Evolutionary conservation across 1,140 invertebrate genomes (phyloP), one percentile per base, ranked within the genome.

Genomic region (Apocrypta bakeri): DNA sequence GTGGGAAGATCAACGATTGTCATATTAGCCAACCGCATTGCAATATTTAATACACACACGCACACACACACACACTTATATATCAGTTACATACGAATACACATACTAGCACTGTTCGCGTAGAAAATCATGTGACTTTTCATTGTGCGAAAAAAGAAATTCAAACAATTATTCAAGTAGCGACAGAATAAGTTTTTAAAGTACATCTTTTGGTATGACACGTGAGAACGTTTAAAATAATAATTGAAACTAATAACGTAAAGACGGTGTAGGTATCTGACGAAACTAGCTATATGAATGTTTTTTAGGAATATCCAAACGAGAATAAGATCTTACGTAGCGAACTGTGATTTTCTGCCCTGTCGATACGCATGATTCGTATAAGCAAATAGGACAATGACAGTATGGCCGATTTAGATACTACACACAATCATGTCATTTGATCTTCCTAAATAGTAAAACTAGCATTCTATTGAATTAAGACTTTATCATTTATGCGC

Each of bases 381-480:
- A 8, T 1, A 9, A 71, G 29, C 33, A 12, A n/a, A 42, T 12
- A 2, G 9, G 27, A 17, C 63, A 25, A 66, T 17, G 24, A 81
- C 21, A 42, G 69, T 9, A 48, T 29, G 29, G 64, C 14, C 27
- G 63, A 33, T 17, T 17, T 73, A 33, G 56, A 31, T 37, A 42
- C 25, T 33, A 29, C 61, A 14, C 61, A 21, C 24, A 79, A 74
- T 25, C 56, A 79, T 79, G 71, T 76, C 37, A 61, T 48, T 79
- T 86, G 85, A 84, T 86, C 79, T 86, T 87, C 85, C 84, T 71
- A 31, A 80, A 9, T 80, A 37, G 80, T 75, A 42, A 29, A 66
- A 66, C 0, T 87, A 88, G 85, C 79, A 37, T 84, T 88, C 85
- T 88, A 89, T 84, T 89, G 86, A 88, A 87, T 83, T 87, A 88